Evolutionary conservation across 2,888 invertebrate genomes (phyloP).

Genomic region (Carterocephalus palaemon): DNA sequence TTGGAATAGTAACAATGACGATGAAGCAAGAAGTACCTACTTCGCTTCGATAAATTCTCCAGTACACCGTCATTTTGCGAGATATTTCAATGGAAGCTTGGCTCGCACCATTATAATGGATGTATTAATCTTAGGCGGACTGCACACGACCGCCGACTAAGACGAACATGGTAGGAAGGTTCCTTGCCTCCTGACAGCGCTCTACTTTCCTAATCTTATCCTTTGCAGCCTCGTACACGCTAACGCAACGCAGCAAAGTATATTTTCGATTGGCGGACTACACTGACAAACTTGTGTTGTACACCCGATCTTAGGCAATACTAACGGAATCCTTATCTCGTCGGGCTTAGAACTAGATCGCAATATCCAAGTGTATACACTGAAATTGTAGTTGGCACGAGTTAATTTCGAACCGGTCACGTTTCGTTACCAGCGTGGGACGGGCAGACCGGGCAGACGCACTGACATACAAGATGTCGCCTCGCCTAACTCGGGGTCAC

Average conservation of each 20-base stretch:
- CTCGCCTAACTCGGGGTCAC: slow-evolving; percentile 9
- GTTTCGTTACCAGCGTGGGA: slow-evolving; percentile 52
- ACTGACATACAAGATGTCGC: slow-evolving; percentile 28
- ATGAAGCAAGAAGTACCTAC: too few species aligned
- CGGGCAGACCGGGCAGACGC: slow-evolving; percentile 43
- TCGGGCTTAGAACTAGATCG: not conserved
- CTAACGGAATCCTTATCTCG: slow-evolving; percentile 7
- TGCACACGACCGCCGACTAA: slow-evolving; percentile 49
- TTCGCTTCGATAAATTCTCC: too few species aligned
- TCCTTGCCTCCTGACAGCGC: slow-evolving; percentile 62
- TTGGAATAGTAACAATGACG: too few species aligned
- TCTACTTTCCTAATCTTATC: slow-evolving; percentile 40
- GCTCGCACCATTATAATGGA: slow-evolving; percentile 42
- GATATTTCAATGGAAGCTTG: slow-evolving; percentile 40
- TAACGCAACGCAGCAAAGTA: slow-evolving; percentile 24
- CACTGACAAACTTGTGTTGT: not conserved
- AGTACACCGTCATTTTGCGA: slow-evolving; percentile 2
- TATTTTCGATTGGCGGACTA: slow-evolving; percentile 9
- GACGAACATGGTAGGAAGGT: slow-evolving; percentile 54
- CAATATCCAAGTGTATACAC: not conserved
- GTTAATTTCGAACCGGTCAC: slow-evolving; percentile 66
- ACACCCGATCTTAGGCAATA: not conserved
- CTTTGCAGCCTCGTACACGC: slow-evolving; percentile 22
- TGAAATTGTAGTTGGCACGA: slow-evolving; percentile 20
- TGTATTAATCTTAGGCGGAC: slow-evolving; percentile 65